phyloP scores from a whole-genome alignment of 1,140 invertebrate species.

The Drosophila ogumai region DNA sequence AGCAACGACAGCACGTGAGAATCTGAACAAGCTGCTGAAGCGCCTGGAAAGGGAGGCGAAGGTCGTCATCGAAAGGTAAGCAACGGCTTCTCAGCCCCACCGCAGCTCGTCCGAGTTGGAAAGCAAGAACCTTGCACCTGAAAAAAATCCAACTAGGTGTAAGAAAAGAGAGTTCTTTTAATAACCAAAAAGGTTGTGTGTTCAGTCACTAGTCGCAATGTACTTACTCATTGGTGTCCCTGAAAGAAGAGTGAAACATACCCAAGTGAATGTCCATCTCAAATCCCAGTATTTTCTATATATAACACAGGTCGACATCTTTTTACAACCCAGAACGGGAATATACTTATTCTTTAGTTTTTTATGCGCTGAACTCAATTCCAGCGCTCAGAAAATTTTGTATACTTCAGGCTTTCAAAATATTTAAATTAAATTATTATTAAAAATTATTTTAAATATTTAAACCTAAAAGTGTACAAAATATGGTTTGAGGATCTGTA shows the following conservation, averaged over 20 bases:
- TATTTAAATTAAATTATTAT: no score
- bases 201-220: constrained; percentile 21
- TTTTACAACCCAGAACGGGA: no score
- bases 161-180: not conserved
- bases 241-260: not conserved
- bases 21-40: constrained; percentile 68
- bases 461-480: no score
- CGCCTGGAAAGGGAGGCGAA: constrained; percentile 55
- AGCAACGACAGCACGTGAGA: constrained; percentile 69
- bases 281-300: not conserved
- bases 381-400: no score
- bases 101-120: not conserved
- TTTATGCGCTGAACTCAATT: no score
- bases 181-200: constrained; percentile 18
- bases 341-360: no score
- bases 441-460: no score
- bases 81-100: not conserved
- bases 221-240: constrained; percentile 6
- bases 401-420: no score
- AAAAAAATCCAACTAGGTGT: not conserved
- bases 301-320: not conserved
- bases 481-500: no score
- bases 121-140: not conserved
- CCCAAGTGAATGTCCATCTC: not conserved
- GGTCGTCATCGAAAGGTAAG: constrained; percentile 21